phyloP scores from a whole-genome alignment of 2,113 vertebrate genomes.

The Ictidomys tridecemlineatus region DNA sequence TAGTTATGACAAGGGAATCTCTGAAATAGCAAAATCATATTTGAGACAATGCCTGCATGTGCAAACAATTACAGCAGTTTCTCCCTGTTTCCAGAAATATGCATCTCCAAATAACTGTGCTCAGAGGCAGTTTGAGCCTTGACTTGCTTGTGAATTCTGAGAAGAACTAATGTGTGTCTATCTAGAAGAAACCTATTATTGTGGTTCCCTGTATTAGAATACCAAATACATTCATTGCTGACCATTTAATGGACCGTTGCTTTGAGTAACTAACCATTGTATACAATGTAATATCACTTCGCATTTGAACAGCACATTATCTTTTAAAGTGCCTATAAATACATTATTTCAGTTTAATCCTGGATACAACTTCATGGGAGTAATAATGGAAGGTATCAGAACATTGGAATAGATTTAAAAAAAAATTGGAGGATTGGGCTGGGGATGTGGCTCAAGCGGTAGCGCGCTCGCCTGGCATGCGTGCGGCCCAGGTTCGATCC shows the following conservation, averaged over 20 bases:
- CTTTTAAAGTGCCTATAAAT: slow-evolving; percentile 72
- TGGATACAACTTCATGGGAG: slow-evolving; percentile 52
- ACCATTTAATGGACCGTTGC: slow-evolving; percentile 73
- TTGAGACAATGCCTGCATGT: slow-evolving; percentile 87
- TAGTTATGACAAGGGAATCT: slow-evolving; percentile 86
- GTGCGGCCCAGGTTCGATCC: too few species aligned
- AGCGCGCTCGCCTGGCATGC: too few species aligned
- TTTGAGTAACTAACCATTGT: slow-evolving; percentile 69
- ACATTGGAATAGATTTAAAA: slow-evolving; percentile 22
- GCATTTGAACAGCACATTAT: slow-evolving; percentile 63
- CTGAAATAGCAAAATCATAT: slow-evolving; percentile 87
- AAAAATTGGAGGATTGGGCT: background rate
- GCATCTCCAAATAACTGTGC: slow-evolving; percentile 81
- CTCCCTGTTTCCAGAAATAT: slow-evolving; percentile 81
- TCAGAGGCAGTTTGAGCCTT: slow-evolving; percentile 66
- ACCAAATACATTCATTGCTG: slow-evolving; percentile 51
- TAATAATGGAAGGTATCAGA: slow-evolving; percentile 26
- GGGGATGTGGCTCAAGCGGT: too few species aligned
- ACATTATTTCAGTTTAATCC: slow-evolving; percentile 65
- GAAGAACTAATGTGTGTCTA: slow-evolving; percentile 59
- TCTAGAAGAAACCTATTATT: slow-evolving; percentile 58
- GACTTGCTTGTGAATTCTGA: slow-evolving; percentile 42
- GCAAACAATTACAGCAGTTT: slow-evolving; percentile 86
- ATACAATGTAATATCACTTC: slow-evolving; percentile 62
- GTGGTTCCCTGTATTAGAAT: slow-evolving; percentile 55